These are phyloP conservation scores for Callipepla squamata DNA, from an alignment of 2,113 vertebrate genomes.

Conservation along the genomic window DNA sequence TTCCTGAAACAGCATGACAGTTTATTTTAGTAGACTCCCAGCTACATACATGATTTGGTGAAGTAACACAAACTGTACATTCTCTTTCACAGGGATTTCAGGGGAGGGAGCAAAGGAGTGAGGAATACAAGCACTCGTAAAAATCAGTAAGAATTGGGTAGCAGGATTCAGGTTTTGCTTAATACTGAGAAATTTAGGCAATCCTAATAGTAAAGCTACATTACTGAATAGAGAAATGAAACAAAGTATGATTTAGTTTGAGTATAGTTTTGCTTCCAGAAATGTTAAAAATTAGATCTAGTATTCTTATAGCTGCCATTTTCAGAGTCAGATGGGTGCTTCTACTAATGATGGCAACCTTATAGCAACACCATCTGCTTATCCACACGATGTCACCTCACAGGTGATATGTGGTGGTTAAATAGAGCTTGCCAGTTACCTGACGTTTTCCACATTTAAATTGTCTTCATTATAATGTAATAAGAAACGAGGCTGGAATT, in stretches of 20 bases:
- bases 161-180: neutral
- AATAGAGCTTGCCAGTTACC: constrained; percentile 45
- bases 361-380: constrained; percentile 43
- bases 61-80: neutral
- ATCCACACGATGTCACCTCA: constrained; percentile 33
- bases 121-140: neutral
- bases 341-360: constrained; percentile 9
- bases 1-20: neutral
- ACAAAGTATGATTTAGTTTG: neutral
- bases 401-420: neutral
- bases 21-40: neutral
- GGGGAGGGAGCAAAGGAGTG: neutral
- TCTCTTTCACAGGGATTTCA: neutral
- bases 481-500: constrained; percentile 8
- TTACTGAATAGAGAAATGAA: neutral
- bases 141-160: neutral
- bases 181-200: neutral
- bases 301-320: neutral
- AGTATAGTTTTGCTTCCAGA: neutral
- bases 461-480: neutral
- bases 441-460: constrained; percentile 10
- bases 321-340: constrained; percentile 7
- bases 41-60: neutral
- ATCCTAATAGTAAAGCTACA: neutral
- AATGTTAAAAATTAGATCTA: neutral